Conservation (phyloP, 1,140 invertebrate genomes). For the Drosophila malerkotliana region DNA sequence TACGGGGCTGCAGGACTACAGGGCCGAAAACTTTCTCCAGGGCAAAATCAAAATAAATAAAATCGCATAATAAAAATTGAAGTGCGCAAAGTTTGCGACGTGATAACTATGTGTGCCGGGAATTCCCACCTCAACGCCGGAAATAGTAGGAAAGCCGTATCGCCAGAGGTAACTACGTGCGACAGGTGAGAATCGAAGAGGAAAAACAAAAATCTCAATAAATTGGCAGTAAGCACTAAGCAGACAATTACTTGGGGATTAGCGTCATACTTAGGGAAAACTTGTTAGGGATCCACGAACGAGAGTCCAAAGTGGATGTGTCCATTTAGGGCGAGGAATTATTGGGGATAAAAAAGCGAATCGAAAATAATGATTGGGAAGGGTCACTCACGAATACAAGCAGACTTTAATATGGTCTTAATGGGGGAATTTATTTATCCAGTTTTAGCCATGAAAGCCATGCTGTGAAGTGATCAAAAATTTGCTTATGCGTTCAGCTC, state of each 20-base stretch:
- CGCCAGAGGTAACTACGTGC: conserved; percentile 53
- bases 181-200: conserved; percentile 59
- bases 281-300: conserved; percentile 19
- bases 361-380: not conserved
- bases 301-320: conserved; percentile 2
- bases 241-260: conserved; percentile 79
- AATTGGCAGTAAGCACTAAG: conserved; percentile 72
- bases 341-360: not conserved
- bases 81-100: conserved; percentile 71
- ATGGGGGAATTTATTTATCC: not conserved
- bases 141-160: conserved; percentile 10
- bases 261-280: conserved; percentile 49
- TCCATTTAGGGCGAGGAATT: not conserved
- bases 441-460: not conserved
- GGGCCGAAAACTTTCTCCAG: conserved; percentile 57
- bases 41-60: conserved; percentile 76
- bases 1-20: no score
- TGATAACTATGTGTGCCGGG: conserved; percentile 66
- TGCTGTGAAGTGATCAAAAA: not conserved
- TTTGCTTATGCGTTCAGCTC: not conserved
- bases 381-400: no score
- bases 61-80: conserved; percentile 82
- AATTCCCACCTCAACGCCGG: conserved; percentile 18
- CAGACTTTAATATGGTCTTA: not conserved
- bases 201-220: conserved; percentile 67